These are phyloP conservation scores for Coptodon bakossiorum DNA, from an alignment of 2,113 vertebrate species.

Conservation along the genomic window DNA sequence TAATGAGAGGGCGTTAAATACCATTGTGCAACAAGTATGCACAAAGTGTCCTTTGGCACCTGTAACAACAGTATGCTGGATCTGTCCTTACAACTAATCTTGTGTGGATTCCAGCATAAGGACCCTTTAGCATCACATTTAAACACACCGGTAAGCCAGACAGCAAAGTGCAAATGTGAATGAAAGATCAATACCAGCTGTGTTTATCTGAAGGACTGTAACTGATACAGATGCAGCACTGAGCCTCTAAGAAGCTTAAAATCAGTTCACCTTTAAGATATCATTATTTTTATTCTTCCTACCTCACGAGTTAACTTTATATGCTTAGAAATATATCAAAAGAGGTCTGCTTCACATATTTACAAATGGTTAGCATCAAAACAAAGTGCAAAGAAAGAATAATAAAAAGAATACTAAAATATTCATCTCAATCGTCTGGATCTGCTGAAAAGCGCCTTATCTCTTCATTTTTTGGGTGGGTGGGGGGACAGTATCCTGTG, in stretches of 20 bases:
- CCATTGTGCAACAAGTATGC: neutral
- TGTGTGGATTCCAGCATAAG: neutral
- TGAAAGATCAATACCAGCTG: neutral
- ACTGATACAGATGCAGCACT: neutral
- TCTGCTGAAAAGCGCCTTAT: neutral
- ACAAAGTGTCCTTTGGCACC: neutral
- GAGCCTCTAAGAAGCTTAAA: neutral
- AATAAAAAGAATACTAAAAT: neutral
- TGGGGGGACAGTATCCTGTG: neutral
- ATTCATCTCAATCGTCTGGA: neutral
- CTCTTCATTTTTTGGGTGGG: neutral
- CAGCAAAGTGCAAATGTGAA: neutral
- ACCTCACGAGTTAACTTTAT: fast-evolving
- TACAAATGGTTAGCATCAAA: neutral
- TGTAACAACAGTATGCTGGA: neutral
- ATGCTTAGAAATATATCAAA: neutral
- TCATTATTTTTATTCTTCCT: neutral
- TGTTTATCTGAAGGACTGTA: neutral
- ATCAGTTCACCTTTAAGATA: neutral
- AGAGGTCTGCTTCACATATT: neutral
- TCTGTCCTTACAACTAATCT: neutral
- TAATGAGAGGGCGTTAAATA: neutral
- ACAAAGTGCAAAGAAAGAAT: neutral
- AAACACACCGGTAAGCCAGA: neutral
- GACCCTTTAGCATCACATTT: neutral